Percentiles rank a stretch among this genome's conserved stretches.
Evolutionary conservation across 2,888 invertebrate species (phyloP).

Genomic region (Cerceris rybyensis): DNA sequence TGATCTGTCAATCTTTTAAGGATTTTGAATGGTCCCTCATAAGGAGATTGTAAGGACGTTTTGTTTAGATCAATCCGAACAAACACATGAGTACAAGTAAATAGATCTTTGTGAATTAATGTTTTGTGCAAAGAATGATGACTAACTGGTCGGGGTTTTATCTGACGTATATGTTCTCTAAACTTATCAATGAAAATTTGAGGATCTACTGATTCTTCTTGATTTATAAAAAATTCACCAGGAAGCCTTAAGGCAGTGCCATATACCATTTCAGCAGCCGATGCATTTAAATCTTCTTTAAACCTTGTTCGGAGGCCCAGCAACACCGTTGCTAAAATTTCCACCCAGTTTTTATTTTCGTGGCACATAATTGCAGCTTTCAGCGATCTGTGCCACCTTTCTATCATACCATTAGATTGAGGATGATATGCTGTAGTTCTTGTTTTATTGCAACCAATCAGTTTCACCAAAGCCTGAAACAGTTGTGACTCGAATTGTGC

Average conservation of each 20-base stretch:
- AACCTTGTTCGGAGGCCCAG: conserved; percentile 48
- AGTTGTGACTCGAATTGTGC: background rate
- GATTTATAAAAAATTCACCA: conserved; percentile 10
- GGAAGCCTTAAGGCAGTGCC: conserved; percentile 1
- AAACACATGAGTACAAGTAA: conserved; percentile 16
- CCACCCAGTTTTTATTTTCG: conserved; percentile 11
- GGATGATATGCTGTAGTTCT: background rate
- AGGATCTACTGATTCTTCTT: background rate
- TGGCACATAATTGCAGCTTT: background rate
- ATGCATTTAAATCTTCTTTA: conserved; percentile 50
- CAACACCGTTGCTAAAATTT: conserved; percentile 54
- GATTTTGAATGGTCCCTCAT: conserved; percentile 18
- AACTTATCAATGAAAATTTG: background rate
- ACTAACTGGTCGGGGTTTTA: background rate
- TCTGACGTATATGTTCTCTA: background rate
- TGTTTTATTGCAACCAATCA: background rate
- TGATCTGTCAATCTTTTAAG: background rate
- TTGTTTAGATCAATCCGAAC: background rate
- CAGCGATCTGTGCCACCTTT: background rate
- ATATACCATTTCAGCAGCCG: conserved; percentile 54
- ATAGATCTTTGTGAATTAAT: conserved; percentile 14
- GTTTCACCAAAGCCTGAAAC: background rate
- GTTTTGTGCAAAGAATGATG: background rate
- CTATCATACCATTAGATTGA: background rate
- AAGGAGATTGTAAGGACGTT: conserved; percentile 3